Evolutionary conservation across 1,140 invertebrate species (phyloP).

Genomic region (Drosophila ananassae): DNA sequence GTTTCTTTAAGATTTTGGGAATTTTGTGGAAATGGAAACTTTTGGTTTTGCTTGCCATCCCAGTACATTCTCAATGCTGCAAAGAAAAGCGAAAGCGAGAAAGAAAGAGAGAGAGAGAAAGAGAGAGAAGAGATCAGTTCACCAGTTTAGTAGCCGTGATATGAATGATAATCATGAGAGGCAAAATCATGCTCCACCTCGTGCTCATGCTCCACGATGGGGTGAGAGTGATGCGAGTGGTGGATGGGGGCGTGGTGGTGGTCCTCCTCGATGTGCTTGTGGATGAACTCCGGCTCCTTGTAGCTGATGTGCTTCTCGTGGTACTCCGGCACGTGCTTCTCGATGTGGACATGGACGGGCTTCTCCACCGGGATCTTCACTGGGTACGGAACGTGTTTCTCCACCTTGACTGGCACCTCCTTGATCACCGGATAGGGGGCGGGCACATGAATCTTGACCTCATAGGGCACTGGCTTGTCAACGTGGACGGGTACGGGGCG

Average conservation of each 20-base stretch:
- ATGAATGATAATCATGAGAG: constrained; percentile 75
- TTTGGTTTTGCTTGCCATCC: constrained; percentile 52
- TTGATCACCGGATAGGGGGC: constrained; percentile 85
- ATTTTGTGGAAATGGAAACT: constrained; percentile 27
- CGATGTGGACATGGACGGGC: constrained; percentile 84
- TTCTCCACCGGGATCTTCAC: constrained; percentile 86
- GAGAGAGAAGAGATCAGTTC: constrained; percentile 55
- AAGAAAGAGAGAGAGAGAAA: constrained; percentile 59
- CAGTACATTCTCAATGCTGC: constrained; percentile 72
- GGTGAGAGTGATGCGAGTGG: constrained; percentile 66
- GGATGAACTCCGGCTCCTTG: constrained; percentile 80
- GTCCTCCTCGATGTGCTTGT: constrained; percentile 78
- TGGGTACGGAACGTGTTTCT: constrained; percentile 86
- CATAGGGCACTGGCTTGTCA: constrained; percentile 86
- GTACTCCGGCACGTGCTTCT: constrained; percentile 80
- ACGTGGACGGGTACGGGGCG: constrained; percentile 87
- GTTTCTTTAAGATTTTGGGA: constrained; percentile 34
- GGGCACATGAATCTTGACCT: constrained; percentile 86
- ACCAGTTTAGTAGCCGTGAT: constrained; percentile 78
- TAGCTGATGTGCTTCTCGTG: constrained; percentile 81
- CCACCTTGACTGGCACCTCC: constrained; percentile 85
- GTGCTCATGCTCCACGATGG: constrained; percentile 74
- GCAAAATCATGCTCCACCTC: constrained; percentile 80
- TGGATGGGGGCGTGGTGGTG: constrained; percentile 71
- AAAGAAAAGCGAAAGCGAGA: constrained; percentile 65